Percentiles rank a stretch among this genome's conserved stretches.
phyloP scores from a whole-genome alignment of 2,888 invertebrate species.

The Myathropa florea region DNA sequence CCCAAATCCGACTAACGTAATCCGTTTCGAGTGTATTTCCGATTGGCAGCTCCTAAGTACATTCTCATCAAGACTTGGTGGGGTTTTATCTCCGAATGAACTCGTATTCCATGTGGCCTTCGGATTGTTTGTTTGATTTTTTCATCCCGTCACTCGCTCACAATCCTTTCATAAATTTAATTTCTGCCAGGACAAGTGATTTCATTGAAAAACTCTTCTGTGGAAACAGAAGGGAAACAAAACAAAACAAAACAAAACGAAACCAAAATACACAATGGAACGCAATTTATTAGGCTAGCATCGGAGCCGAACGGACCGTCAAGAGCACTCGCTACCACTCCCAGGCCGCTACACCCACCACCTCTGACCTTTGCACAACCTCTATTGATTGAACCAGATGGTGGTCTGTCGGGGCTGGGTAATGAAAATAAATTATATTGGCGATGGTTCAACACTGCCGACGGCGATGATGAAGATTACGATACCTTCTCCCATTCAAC shows the following conservation, averaged over 20 bases:
- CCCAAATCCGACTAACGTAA: neutral
- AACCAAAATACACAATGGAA: conserved; percentile 1
- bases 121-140: neutral
- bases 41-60: neutral
- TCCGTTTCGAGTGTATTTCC: neutral
- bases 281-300: conserved; percentile 16
- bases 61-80: neutral
- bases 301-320: neutral
- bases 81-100: neutral
- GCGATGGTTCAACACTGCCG: conserved; percentile 28
- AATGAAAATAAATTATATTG: conserved; percentile 50
- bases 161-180: conserved; percentile 27
- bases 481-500: neutral
- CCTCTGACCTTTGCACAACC: conserved; percentile 34
- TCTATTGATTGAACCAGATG: conserved; percentile 29
- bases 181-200: conserved; percentile 9
- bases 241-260: neutral
- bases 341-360: neutral
- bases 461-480: too few relatives aligned
- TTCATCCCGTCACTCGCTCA: neutral
- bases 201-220: conserved; percentile 18
- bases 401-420: neutral
- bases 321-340: conserved; percentile 9
- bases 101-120: neutral
- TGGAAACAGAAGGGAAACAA: neutral